phyloP scores from a whole-genome alignment of 2,888 invertebrate genomes.

The Lasioglossum malachurum region DNA sequence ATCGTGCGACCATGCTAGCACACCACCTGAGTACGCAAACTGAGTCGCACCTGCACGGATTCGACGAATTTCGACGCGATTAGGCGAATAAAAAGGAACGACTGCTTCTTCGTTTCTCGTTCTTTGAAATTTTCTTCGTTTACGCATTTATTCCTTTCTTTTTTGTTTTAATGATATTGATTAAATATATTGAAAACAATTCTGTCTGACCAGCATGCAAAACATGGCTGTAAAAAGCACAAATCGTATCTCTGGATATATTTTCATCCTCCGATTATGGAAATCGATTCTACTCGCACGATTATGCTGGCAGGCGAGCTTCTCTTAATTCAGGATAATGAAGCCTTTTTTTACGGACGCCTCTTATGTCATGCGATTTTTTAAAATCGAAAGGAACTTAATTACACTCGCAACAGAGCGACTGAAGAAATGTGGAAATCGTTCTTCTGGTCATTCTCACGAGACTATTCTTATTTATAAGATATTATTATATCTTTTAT shows the following conservation, averaged over 20 bases:
- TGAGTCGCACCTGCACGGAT: conserved; percentile 28
- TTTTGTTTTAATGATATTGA: background rate
- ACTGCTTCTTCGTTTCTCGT: too few species aligned
- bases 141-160: background rate
- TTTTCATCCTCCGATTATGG: background rate
- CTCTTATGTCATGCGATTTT: background rate
- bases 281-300: background rate
- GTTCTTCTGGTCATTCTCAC: background rate
- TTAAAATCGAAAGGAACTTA: background rate
- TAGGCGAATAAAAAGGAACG: background rate
- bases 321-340: conserved; percentile 2
- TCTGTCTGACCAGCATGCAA: background rate
- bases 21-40: conserved; percentile 59
- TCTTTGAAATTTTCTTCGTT: too few species aligned
- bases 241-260: background rate
- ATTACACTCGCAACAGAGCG: background rate
- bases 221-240: background rate
- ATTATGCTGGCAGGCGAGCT: conserved; percentile 15
- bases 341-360: background rate
- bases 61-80: conserved; percentile 55
- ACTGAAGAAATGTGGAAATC: background rate
- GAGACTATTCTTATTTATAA: background rate
- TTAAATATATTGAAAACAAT: background rate
- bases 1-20: conserved; percentile 56
- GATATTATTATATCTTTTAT: too few species aligned